Evolutionary conservation across 2,113 vertebrate species (phyloP), one percentile per base, ranked within the genome.

Genomic region (Pygoscelis adeliae): DNA sequence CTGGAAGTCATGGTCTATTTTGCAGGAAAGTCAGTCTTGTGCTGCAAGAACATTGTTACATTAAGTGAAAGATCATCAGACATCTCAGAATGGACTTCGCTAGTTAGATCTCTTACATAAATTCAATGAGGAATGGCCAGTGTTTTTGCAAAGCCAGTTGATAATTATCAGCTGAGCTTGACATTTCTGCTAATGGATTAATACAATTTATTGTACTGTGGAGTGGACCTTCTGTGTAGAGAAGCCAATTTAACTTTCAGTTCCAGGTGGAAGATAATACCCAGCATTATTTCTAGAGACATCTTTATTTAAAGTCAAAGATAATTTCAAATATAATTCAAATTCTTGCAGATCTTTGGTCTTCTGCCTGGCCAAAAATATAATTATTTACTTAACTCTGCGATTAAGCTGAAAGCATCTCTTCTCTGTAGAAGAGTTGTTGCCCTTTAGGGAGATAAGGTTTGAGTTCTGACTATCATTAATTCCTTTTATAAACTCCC

Each of bases 111-210:
- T 63, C n/a, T 69, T 85, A 83, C 86, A 93, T 92, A 95, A 87
- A 96, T 94, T 93, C 96, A 96, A 94, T 93, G 89, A 96, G 46
- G 58, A 95, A 71, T 88, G 47, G 76, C 52, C 58, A 69, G 9
- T 92, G 67, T 66, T 89, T 96, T 95, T 69, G 44, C 52, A 89
- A 91, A 92, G 46, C 30, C 87, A 10, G 86, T 70, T 95, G 88
- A 83, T 96, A 95, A 95, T 96, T 96, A 92, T 96, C 94, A 91
- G 78, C 66, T 87, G 90, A 87, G 73, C 76, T 88, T 92, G 87
- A 96, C 83, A 93, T 88, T 79, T 97, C 93, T 93, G 61, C 65
- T 94, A 96, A 97, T 90, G 69, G 69, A 83, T 87, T 95, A 70
- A 86, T 91, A 87, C 66, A 76, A 93, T 95, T 95, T 86, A 89